Percentiles rank a stretch among this genome's conserved stretches.
These are phyloP conservation scores for Leptodactylus fuscus DNA, from an alignment of 2,113 vertebrate species.

Conservation along the genomic window DNA sequence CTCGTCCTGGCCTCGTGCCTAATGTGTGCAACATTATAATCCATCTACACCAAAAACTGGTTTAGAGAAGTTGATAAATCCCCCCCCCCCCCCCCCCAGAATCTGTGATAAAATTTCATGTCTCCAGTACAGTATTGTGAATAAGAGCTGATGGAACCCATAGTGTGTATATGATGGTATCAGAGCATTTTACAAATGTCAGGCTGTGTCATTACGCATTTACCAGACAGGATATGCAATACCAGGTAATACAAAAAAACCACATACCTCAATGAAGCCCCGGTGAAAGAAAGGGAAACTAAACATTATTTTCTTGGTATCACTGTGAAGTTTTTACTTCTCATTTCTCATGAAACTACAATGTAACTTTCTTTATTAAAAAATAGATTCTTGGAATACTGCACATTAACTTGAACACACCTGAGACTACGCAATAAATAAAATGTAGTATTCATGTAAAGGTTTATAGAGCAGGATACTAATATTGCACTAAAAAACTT, in stretches of 20 bases:
- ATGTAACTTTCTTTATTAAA: background rate
- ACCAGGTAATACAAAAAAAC: background rate
- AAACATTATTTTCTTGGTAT: background rate
- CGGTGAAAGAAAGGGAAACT: background rate
- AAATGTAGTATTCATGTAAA: background rate
- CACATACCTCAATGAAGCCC: background rate
- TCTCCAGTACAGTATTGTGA: too few species aligned
- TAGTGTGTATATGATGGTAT: background rate
- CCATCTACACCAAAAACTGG: too few species aligned
- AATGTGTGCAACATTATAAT: too few species aligned
- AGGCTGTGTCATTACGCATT: background rate
- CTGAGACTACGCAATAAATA: background rate
- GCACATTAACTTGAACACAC: background rate
- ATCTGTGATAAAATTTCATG: too few species aligned
- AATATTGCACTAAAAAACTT: too few species aligned
- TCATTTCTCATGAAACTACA: constrained; percentile 11
- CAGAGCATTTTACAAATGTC: background rate
- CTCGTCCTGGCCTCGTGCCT: too few species aligned
- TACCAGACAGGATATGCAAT: background rate
- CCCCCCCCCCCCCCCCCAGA: too few species aligned
- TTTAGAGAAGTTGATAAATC: too few species aligned
- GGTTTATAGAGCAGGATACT: too few species aligned
- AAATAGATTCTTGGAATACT: background rate
- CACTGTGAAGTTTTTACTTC: background rate
- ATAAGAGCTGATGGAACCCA: too few species aligned